phyloP scores from a whole-genome alignment of 2,113 vertebrate genomes.

The Marmota flaviventris region DNA sequence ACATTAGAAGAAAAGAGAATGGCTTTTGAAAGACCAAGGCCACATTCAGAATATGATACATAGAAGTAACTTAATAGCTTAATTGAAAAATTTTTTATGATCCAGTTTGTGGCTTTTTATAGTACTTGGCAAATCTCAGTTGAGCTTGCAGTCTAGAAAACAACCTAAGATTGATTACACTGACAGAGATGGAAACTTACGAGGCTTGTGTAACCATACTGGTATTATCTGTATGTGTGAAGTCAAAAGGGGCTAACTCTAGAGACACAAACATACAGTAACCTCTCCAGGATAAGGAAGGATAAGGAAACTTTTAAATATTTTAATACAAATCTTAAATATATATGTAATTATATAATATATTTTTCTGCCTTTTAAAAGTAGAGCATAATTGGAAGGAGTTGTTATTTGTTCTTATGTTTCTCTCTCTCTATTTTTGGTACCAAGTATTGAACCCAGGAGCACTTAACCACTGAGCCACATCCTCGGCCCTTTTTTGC shows the following conservation, averaged over 20 bases:
- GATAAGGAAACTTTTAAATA: slow-evolving; percentile 20
- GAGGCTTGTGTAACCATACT: not conserved
- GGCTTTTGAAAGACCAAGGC: slow-evolving; percentile 43
- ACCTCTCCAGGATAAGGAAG: not conserved
- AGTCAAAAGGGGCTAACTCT: not conserved
- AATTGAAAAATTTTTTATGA: slow-evolving; percentile 32
- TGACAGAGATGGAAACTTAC: not conserved
- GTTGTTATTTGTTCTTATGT: not conserved
- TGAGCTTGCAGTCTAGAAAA: slow-evolving; percentile 47
- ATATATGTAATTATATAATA: not conserved
- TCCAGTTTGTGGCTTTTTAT: slow-evolving; percentile 43
- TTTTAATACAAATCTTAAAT: slow-evolving; percentile 35
- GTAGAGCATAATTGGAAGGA: not conserved
- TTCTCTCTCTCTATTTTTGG: too few species aligned
- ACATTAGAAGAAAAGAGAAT: not conserved
- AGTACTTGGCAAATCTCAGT: not conserved
- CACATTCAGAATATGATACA: slow-evolving; percentile 34
- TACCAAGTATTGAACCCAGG: too few species aligned
- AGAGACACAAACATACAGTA: not conserved
- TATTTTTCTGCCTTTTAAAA: not conserved
- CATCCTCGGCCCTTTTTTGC: too few species aligned
- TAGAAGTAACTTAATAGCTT: slow-evolving; percentile 58
- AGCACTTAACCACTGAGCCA: too few species aligned
- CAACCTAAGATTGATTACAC: not conserved
- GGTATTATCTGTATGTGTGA: not conserved